Evolutionary conservation across 23 tunicate species (phyloP), one percentile per base, ranked within the genome.

Genomic region (Ascidia mentula): DNA sequence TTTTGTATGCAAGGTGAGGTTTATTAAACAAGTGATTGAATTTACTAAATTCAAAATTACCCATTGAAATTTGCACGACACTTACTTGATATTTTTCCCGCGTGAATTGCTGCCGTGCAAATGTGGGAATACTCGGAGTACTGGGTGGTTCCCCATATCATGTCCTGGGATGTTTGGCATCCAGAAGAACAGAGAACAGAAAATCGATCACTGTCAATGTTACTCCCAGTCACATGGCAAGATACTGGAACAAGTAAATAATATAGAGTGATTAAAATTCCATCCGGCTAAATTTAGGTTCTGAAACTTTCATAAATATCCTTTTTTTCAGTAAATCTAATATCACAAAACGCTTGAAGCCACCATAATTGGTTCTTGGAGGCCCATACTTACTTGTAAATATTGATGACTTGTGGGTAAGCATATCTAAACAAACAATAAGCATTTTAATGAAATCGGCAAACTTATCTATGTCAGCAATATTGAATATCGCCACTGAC

Each of bases 321-420:
- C n/a, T n/a, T n/a, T n/a, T n/a, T n/a, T n/a, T n/a, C n/a, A n/a
- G n/a, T n/a, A n/a, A n/a, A n/a, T n/a, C n/a, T n/a, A n/a, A n/a
- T n/a, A n/a, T n/a, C n/a, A n/a, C n/a, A n/a, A n/a, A n/a, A n/a
- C n/a, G n/a, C n/a, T n/a, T n/a, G n/a, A n/a, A n/a, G n/a, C n/a
- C n/a, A n/a, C n/a, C n/a, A n/a, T n/a, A n/a, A n/a, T n/a, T n/a
- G n/a, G n/a, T n/a, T n/a, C n/a, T n/a, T n/a, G n/a, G n/a, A n/a
- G n/a, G n/a, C n/a, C n/a, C 22, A 53, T 53, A 53, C 65, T 53
- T 53, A 53, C 65, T 53, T 53, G 65, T 53, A 53, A 53, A 53
- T 28, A 53, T 28, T 5, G 65, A 53, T 26, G 65, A 26, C 13
- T 53, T 53, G 13, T 53, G 65, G 65, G 65, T 20, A 53, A 53